phyloP scores from a whole-genome alignment of 2,113 vertebrate genomes.

The Microcebus murinus region DNA sequence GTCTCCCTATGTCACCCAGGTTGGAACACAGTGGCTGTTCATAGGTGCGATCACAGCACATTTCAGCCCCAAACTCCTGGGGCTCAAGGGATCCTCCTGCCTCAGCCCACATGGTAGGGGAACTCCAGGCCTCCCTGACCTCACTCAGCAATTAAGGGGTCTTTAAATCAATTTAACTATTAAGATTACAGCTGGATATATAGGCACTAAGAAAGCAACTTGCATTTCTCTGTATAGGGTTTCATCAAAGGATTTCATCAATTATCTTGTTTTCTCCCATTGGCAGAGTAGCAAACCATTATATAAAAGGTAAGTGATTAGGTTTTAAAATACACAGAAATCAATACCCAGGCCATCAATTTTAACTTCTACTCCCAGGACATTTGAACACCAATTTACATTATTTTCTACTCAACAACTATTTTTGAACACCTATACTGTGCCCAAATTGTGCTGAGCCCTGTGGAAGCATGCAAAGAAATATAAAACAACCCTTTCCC shows the following conservation, averaged over 20 bases:
- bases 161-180: background rate
- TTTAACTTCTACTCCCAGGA: background rate
- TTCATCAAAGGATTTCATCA: conserved; percentile 5
- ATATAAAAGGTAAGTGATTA: background rate
- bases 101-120: background rate
- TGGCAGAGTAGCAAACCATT: background rate
- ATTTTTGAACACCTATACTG: background rate
- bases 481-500: background rate
- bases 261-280: background rate
- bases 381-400: background rate
- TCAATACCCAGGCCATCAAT: background rate
- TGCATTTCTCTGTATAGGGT: background rate
- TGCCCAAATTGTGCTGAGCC: background rate
- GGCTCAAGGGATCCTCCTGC: background rate
- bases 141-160: background rate
- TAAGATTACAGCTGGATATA: background rate
- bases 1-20: background rate
- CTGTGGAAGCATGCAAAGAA: background rate
- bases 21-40: background rate
- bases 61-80: background rate
- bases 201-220: background rate
- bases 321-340: background rate
- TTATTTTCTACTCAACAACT: background rate
- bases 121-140: background rate
- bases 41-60: background rate